phyloP scores from a whole-genome alignment of 2,888 invertebrate genomes.

The Piscicola geometra region DNA sequence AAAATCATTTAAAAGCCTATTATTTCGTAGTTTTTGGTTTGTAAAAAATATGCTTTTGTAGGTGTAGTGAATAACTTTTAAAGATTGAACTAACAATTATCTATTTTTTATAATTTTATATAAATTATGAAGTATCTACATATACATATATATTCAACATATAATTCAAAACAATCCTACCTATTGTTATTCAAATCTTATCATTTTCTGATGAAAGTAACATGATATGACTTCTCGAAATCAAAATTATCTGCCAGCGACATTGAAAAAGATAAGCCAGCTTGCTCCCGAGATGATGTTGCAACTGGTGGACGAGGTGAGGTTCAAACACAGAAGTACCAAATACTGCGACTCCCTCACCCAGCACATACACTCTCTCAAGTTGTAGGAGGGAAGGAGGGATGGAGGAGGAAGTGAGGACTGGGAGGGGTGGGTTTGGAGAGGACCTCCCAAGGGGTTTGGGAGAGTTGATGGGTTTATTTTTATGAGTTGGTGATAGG shows the following conservation, averaged over 20 bases:
- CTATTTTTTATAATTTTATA: no score
- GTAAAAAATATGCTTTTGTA: not conserved
- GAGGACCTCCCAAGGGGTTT: no score
- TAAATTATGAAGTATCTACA: no score
- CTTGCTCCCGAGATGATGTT: slow-evolving; percentile 50
- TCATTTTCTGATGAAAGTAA: no score
- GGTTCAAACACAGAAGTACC: slow-evolving; percentile 53
- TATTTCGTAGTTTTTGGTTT: not conserved
- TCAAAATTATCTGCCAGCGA: no score
- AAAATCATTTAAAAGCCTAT: not conserved
- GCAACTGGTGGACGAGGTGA: slow-evolving; percentile 50
- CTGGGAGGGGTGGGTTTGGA: no score
- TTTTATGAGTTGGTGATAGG: not conserved
- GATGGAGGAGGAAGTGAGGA: no score
- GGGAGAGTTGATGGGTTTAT: not conserved
- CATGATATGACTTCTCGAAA: no score
- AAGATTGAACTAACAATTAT: no score
- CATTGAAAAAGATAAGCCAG: slow-evolving; percentile 49
- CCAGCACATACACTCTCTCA: slow-evolving; percentile 34
- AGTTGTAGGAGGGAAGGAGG: no score
- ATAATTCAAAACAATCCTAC: not conserved
- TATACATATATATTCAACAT: not conserved
- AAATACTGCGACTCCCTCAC: slow-evolving; percentile 48
- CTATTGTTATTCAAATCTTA: no score
- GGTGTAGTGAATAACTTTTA: no score